Conservation (phyloP, 2,113 vertebrate species). For the Dendrocopos noguchii region DNA sequence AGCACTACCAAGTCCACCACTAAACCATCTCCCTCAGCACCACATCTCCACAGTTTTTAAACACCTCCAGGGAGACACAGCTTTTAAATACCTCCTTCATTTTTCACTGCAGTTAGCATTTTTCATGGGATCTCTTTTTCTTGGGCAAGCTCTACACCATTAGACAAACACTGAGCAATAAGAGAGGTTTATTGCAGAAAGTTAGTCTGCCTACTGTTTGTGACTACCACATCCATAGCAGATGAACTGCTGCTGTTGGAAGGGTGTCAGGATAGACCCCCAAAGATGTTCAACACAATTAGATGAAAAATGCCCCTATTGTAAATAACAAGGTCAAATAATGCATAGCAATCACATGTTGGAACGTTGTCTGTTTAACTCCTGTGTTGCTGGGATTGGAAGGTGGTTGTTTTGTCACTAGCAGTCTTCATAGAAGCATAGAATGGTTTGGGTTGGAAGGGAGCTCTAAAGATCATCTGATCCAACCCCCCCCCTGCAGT, state of each 20-base stretch:
- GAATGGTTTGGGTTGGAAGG: too few relatives aligned
- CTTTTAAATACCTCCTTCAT: too few relatives aligned
- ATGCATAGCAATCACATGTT: background rate
- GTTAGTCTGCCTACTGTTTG: accelerated
- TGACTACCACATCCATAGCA: background rate
- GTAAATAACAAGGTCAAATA: background rate
- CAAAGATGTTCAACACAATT: background rate
- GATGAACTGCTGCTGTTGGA: background rate
- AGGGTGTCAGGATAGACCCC: background rate
- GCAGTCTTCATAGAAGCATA: background rate
- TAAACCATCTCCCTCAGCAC: too few relatives aligned
- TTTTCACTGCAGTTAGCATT: background rate
- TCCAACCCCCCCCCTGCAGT: too few relatives aligned
- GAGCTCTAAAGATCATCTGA: too few relatives aligned
- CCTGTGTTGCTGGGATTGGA: background rate
- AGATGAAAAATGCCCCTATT: background rate
- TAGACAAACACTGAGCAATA: background rate
- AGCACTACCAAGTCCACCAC: too few relatives aligned
- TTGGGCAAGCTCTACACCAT: background rate
- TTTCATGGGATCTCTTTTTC: background rate
- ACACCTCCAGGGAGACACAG: too few relatives aligned
- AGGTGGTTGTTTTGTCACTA: background rate
- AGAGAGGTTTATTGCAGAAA: background rate
- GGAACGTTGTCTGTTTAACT: background rate
- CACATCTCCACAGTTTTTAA: too few relatives aligned